Conservation (phyloP, 2,113 vertebrate species). For the Daubentonia madagascariensis region DNA sequence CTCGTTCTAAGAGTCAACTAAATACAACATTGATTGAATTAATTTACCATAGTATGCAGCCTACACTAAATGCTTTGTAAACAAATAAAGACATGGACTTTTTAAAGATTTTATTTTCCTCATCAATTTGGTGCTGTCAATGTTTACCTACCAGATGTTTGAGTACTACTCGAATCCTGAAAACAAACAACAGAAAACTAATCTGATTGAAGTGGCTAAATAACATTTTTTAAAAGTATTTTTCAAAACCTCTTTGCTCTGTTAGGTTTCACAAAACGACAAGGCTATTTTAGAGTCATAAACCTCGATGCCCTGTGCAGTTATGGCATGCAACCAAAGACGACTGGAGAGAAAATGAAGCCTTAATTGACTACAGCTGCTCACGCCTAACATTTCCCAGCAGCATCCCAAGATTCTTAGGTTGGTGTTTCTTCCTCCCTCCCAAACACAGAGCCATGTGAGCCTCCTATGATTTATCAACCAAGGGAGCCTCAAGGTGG, state of each 20-base stretch:
- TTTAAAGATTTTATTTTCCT: slow-evolving; percentile 71
- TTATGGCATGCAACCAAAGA: slow-evolving; percentile 83
- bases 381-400: slow-evolving; percentile 75
- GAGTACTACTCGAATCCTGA: slow-evolving; percentile 63
- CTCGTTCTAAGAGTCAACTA: slow-evolving; percentile 56
- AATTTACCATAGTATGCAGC: slow-evolving; percentile 62
- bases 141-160: slow-evolving; percentile 75
- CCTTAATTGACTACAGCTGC: slow-evolving; percentile 87
- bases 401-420: slow-evolving; percentile 46
- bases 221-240: slow-evolving; percentile 78
- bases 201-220: slow-evolving; percentile 77
- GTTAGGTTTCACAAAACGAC: slow-evolving; percentile 84
- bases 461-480: slow-evolving; percentile 62
- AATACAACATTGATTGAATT: slow-evolving; percentile 64
- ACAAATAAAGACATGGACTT: slow-evolving; percentile 53
- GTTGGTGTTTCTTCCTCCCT: slow-evolving; percentile 27
- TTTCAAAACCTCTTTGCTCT: slow-evolving; percentile 83
- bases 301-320: slow-evolving; percentile 83
- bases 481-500: slow-evolving; percentile 52
- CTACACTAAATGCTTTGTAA: slow-evolving; percentile 62
- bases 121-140: slow-evolving; percentile 61
- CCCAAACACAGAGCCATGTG: background rate
- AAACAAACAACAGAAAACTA: slow-evolving; percentile 76
- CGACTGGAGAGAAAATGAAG: slow-evolving; percentile 82
- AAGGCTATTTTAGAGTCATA: slow-evolving; percentile 84